phyloP scores from a whole-genome alignment of 2,113 vertebrate genomes.

The Delphinus delphis region DNA sequence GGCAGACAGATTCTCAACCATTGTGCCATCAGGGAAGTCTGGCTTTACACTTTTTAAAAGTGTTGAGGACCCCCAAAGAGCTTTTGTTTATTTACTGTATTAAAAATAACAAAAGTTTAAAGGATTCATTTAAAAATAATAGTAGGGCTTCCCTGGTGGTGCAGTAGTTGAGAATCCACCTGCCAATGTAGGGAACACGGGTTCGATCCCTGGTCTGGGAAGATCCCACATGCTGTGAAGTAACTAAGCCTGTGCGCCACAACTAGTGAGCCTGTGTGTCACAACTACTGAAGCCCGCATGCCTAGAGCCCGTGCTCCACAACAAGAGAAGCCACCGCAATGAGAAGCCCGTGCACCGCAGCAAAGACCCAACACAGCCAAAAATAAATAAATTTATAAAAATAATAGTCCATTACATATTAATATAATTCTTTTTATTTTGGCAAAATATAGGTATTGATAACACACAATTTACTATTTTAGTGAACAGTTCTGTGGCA shows the following conservation, averaged over 20 bases:
- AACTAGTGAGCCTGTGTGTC: too few species aligned
- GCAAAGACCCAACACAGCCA: too few species aligned
- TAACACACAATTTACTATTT: background rate
- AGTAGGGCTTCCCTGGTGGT: background rate
- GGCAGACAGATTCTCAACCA: too few species aligned
- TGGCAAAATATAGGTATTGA: background rate
- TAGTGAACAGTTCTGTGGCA: background rate
- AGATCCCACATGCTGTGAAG: too few species aligned
- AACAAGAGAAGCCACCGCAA: too few species aligned
- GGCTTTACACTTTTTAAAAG: background rate
- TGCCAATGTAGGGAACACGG: too few species aligned
- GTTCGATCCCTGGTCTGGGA: too few species aligned
- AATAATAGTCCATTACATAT: background rate
- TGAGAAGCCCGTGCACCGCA: too few species aligned
- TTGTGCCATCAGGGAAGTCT: background rate
- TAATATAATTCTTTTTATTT: background rate
- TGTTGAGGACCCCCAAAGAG: background rate
- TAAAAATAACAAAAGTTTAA: background rate
- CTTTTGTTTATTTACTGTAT: background rate
- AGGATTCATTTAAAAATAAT: background rate
- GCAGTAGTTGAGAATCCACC: too few species aligned
- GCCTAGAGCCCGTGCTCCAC: too few species aligned
- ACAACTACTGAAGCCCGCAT: too few species aligned
- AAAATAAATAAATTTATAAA: background rate
- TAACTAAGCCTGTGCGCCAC: too few species aligned